Base-by-base conservation (phyloP, 2,797 vertebrate genomes). In the Phataginus tetradactyla region DNA sequence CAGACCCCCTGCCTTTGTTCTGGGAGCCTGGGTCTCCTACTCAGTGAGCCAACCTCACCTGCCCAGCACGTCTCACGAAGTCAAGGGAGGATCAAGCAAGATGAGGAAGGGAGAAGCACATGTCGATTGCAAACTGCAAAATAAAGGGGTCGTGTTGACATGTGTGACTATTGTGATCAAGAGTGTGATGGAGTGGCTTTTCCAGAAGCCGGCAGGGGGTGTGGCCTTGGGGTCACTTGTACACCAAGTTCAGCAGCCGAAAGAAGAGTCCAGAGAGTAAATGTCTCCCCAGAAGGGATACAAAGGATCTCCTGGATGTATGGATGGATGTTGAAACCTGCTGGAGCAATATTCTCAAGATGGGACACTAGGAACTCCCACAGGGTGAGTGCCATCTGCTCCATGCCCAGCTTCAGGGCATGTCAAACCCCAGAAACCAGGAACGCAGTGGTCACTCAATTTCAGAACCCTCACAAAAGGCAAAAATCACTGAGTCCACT, bases 361-460 rank as follows among this genome's bases (percentile, higher is more conserved):
- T 0, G 0, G 21, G 59, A 39, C 12, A 9, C 63, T 25, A 9
- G 69, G 32, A 23, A 11, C 14, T 1, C 53, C 17, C 34, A 27
- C 3, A 51, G 39, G 23, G 63, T 17, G 55, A 14, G 1, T 5
- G 37, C 17, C 45, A 0, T 9, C 55, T 5, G 12, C 18, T 17
- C 27, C 15, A 1, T 6, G 7, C 34, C 20, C 17, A 10, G 59
- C 53, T 64, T 74, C 7, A 1, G 7, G 57, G 42, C 23, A 15
- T 0, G 8, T 63, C 32, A 7, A 66, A 1, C 21, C 25, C 55
- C 39, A 55, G 45, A 11, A 45, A 29, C 42, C n/a, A 53, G 45
- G 18, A 0, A 66, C 37, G 32, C 8, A 10, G 0, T 0, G 18
- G 9, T 77, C 55, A 20, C 11, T 89, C 0, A 0, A 18, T 27